A percentile compares a stretch with the other conserved stretches of the same genome.
phyloP scores from a whole-genome alignment of 2,113 vertebrate species.

The Sceloporus undulatus region DNA sequence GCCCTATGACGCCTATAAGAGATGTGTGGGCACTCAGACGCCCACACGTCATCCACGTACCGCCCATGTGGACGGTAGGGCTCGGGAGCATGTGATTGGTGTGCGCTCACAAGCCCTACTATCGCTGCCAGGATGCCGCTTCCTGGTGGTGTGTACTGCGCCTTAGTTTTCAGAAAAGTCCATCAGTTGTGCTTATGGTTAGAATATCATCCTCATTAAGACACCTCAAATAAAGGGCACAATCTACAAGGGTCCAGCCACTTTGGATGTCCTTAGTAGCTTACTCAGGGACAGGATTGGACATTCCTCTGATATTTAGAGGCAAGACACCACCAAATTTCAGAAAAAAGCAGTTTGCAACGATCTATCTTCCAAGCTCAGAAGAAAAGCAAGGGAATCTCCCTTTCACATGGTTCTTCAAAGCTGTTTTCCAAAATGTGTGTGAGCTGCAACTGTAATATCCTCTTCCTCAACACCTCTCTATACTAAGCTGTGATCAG shows the following conservation, averaged over 20 bases:
- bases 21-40: too few relatives aligned
- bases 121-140: too few relatives aligned
- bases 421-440: background rate
- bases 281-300: background rate
- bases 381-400: background rate
- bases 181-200: background rate
- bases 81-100: too few relatives aligned
- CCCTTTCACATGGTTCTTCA: background rate
- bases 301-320: background rate
- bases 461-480: background rate
- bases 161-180: background rate
- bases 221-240: background rate
- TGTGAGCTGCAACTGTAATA: too few relatives aligned
- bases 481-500: background rate
- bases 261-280: background rate
- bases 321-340: background rate
- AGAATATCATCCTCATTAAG: background rate
- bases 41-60: too few relatives aligned
- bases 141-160: too few relatives aligned
- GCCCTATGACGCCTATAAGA: too few relatives aligned
- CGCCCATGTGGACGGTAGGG: too few relatives aligned
- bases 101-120: too few relatives aligned
- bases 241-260: background rate
- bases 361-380: background rate
- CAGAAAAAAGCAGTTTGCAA: background rate